A percentile compares a stretch with the other conserved stretches of the same genome.
phyloP scores from a whole-genome alignment of 2,113 vertebrate genomes.

The Lophotis ruficrista region DNA sequence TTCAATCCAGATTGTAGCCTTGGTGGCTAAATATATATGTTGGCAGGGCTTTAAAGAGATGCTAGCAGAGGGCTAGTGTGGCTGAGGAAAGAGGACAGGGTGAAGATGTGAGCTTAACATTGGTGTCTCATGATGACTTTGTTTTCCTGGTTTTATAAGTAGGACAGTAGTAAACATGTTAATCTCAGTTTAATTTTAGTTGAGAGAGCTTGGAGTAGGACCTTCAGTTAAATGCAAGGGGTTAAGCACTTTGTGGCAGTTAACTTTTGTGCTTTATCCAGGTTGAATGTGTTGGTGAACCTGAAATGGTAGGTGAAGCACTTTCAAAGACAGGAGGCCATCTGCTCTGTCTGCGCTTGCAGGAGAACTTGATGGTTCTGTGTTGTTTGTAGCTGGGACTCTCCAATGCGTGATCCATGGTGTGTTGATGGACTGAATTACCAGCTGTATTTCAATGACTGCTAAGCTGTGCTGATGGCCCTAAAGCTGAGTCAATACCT shows the following conservation, averaged over 20 bases:
- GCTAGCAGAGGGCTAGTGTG: background rate
- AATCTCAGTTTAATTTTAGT: background rate
- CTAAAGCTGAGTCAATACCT: background rate
- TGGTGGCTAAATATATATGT: background rate
- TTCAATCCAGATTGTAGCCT: background rate
- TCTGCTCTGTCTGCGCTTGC: background rate
- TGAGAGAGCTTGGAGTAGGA: background rate
- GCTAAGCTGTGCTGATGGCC: background rate
- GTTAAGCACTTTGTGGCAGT: background rate
- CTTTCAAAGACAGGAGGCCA: background rate
- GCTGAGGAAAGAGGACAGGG: background rate
- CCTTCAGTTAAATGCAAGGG: background rate
- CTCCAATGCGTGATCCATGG: accelerated
- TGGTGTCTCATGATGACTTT: background rate
- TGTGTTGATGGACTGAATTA: background rate
- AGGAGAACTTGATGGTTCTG: background rate
- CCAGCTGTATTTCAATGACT: background rate
- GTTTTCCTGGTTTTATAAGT: background rate
- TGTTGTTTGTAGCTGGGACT: background rate
- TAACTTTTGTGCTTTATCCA: background rate
- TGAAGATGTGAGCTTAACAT: background rate
- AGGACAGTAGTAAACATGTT: background rate
- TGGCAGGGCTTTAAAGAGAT: background rate
- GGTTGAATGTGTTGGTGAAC: background rate
- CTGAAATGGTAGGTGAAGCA: background rate